Percentiles rank a stretch among this genome's conserved stretches.
Evolutionary conservation across 2,113 vertebrate genomes (phyloP).

Genomic region (Crotalus viridis): DNA sequence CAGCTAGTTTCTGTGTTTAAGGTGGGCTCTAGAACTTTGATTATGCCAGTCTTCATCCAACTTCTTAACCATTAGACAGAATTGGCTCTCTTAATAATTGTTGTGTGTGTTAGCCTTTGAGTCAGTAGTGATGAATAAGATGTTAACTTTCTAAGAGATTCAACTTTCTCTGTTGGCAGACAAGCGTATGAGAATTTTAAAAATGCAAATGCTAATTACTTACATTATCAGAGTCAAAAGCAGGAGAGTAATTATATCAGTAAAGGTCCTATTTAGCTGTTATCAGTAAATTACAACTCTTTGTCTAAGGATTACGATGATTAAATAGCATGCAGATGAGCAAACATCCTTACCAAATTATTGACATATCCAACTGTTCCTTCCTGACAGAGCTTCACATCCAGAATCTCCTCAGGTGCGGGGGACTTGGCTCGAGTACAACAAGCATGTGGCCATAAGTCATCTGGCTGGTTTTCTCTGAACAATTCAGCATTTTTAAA

Average conservation of each 20-base stretch:
- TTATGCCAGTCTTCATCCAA: background rate
- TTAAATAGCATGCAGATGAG: background rate
- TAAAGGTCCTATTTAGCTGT: background rate
- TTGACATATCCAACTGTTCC: background rate
- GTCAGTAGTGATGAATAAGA: background rate
- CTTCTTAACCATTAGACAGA: background rate
- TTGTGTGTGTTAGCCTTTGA: background rate
- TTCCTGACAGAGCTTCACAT: constrained; percentile 37
- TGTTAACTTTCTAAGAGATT: background rate
- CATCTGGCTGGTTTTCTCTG: constrained; percentile 52
- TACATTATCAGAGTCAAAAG: background rate
- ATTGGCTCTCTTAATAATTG: background rate
- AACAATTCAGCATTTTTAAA: constrained; percentile 58
- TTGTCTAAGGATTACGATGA: background rate
- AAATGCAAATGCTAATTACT: background rate
- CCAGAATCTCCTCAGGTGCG: constrained; percentile 24
- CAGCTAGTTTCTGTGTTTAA: background rate
- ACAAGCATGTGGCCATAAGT: constrained; percentile 43
- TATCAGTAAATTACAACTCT: background rate
- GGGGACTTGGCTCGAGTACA: constrained; percentile 37
- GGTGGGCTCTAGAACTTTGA: background rate
- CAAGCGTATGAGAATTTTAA: background rate
- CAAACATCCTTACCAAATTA: background rate
- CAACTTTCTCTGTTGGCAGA: background rate
- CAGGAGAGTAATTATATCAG: background rate